A percentile compares a stretch with the other conserved stretches of the same genome.
phyloP scores from a whole-genome alignment of 37 sponge, comb jelly and placozoan genomes.

The Haliclona indistincta region DNA sequence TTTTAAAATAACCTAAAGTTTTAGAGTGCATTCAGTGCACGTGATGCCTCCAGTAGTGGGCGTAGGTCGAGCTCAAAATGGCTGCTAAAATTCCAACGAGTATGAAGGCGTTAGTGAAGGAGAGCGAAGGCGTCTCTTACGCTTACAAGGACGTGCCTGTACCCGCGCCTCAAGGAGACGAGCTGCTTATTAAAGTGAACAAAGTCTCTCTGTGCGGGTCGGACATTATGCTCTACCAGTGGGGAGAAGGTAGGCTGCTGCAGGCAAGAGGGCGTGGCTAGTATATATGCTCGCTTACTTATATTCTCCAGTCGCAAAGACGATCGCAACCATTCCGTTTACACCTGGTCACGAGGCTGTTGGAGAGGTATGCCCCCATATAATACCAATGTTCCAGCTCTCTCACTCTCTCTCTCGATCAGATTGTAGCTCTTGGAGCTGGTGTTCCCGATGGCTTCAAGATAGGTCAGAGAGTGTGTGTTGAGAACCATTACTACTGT shows the following conservation, averaged over 20 bases:
- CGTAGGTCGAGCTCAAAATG: not conserved
- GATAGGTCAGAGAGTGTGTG: constrained; percentile 81
- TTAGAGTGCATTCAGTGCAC: not conserved
- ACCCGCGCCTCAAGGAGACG: constrained; percentile 60
- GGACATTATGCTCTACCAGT: constrained; percentile 84
- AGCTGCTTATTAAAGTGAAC: constrained; percentile 77
- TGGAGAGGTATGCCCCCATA: constrained; percentile 62
- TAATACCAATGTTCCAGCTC: not conserved
- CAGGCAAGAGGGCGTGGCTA: not conserved
- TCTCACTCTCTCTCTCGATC: not conserved
- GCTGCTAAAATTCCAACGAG: constrained; percentile 12
- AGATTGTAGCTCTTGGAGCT: constrained; percentile 75
- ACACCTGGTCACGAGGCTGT: constrained; percentile 93
- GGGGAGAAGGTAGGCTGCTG: constrained; percentile 57
- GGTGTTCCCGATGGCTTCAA: constrained; percentile 59
- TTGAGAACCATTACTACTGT: constrained; percentile 95
- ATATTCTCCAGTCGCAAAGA: constrained; percentile 64
- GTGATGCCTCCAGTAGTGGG: not conserved
- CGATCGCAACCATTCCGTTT: constrained; percentile 77
- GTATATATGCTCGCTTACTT: not conserved
- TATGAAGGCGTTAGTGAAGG: constrained; percentile 89
- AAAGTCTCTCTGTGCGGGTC: constrained; percentile 88
- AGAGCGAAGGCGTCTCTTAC: constrained; percentile 46
- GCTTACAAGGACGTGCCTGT: constrained; percentile 70
- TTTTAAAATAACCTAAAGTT: not conserved